A percentile compares a stretch with the other conserved stretches of the same genome.
phyloP scores from a whole-genome alignment of 2,888 invertebrate species.

The Priocnemis perturbator region DNA sequence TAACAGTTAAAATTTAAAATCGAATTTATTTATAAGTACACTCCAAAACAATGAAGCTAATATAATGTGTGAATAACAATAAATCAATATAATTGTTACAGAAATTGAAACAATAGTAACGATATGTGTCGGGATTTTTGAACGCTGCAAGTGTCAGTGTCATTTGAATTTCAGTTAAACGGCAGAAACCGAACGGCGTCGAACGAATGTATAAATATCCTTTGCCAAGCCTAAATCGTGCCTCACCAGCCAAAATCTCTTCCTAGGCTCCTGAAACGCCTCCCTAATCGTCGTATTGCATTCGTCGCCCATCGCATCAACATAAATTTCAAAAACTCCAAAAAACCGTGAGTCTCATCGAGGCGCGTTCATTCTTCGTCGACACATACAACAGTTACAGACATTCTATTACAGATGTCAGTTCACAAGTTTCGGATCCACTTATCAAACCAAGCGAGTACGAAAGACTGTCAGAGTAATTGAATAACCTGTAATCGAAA shows the following conservation, averaged over 20 bases:
- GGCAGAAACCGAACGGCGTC: neutral
- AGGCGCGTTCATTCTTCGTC: no score
- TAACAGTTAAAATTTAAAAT: neutral
- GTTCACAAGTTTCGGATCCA: no score
- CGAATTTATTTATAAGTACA: neutral
- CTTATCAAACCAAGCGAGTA: no score
- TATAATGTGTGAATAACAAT: neutral
- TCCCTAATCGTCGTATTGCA: slow-evolving; percentile 62
- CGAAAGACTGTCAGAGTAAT: no score
- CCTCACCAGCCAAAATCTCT: slow-evolving; percentile 70
- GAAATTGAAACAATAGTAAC: neutral
- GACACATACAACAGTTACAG: no score
- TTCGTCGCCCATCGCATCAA: slow-evolving; percentile 52
- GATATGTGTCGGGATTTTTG: neutral
- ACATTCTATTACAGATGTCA: no score
- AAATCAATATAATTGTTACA: neutral
- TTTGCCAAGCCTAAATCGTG: neutral
- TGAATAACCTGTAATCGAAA: no score
- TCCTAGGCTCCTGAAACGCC: slow-evolving; percentile 67
- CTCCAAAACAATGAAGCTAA: neutral
- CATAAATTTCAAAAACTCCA: neutral
- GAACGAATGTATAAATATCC: neutral
- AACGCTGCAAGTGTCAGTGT: neutral
- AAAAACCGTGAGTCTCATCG: neutral
- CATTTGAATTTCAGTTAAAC: neutral